Evolutionary conservation across 2,797 vertebrate species (phyloP), one percentile per base, ranked within the genome.

Genomic region (Rhadinocentrus ornatus): DNA sequence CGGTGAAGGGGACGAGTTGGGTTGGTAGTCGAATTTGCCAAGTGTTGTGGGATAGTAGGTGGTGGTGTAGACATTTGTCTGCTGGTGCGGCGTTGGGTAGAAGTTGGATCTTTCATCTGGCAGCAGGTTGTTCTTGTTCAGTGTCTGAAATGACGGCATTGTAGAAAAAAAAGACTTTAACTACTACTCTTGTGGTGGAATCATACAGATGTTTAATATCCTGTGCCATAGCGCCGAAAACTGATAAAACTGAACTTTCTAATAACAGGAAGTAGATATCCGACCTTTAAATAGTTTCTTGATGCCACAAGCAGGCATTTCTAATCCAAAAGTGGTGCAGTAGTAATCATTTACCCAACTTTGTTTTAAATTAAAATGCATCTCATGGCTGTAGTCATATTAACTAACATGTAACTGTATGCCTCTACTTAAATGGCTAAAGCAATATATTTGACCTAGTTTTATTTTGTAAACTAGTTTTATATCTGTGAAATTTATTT

Each of bases 51-150:
- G 98, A 69, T 99, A 99, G 91, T 99, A 99, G 44, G 98, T 99
- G 86, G 98, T 98, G 0, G 97, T 98, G 92, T 99, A 99, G 82
- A 99, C 97, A 0, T 99, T 99, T 18, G 97, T 97, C 93, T 99
- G 98, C 91, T 97, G 98, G 69, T 98, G 88, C 0, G 97, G 96
- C 0, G 95, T 89, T 0, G 93, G 94, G 85, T 96, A 99, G 92
- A 97, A 98, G 93, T 96, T 97, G 90, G 96, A 96, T 84, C 97
- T 94, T 87, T 99, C 98, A 6, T 99, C 98, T 0, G 98, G 97
- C 66, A 97, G 95, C 86, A 99, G 91, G 91, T 99, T 99, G 91
- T 98, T 99, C 92, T 99, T 99, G 93, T 99, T 99, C 91, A 99
- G 93, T 1, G 98, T 99, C 98, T 99, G 92, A 22, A 91, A 88